Conservation (phyloP, 2,888 invertebrate genomes). For the Microctonus aethiopoides region DNA sequence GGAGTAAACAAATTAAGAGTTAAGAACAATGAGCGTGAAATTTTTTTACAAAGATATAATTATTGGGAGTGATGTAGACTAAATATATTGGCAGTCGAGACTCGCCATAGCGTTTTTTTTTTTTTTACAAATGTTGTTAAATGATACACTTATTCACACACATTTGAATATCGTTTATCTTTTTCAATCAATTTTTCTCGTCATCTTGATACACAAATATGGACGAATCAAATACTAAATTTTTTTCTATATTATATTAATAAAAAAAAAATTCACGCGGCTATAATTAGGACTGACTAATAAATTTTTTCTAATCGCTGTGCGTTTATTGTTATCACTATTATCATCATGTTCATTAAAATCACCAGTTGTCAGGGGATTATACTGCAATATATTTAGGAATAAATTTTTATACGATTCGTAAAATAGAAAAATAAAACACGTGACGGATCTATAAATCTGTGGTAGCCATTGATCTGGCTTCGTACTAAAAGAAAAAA, state of each 20-base stretch:
- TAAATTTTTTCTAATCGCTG: conserved; percentile 6
- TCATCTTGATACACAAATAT: neutral
- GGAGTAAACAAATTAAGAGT: conserved; percentile 6
- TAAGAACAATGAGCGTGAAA: conserved; percentile 10
- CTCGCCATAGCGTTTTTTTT: neutral
- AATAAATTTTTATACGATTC: neutral
- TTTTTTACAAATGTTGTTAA: neutral
- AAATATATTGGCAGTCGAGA: neutral
- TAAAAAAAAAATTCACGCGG: neutral
- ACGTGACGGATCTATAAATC: conserved; percentile 13
- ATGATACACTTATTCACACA: too few relatives aligned
- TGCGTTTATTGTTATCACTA: neutral
- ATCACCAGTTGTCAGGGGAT: neutral
- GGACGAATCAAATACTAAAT: neutral
- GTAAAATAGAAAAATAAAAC: neutral
- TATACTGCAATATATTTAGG: neutral
- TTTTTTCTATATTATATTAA: neutral
- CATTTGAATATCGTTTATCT: neutral
- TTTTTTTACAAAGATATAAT: conserved; percentile 5
- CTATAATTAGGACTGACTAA: neutral
- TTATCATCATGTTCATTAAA: neutral
- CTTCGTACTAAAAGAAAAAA: neutral
- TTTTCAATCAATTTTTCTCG: neutral
- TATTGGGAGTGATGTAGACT: neutral
- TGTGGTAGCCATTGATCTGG: conserved; percentile 6